These are phyloP conservation scores for Empidonax alnorum DNA, from an alignment of 2,113 vertebrate species.

Conservation along the genomic window DNA sequence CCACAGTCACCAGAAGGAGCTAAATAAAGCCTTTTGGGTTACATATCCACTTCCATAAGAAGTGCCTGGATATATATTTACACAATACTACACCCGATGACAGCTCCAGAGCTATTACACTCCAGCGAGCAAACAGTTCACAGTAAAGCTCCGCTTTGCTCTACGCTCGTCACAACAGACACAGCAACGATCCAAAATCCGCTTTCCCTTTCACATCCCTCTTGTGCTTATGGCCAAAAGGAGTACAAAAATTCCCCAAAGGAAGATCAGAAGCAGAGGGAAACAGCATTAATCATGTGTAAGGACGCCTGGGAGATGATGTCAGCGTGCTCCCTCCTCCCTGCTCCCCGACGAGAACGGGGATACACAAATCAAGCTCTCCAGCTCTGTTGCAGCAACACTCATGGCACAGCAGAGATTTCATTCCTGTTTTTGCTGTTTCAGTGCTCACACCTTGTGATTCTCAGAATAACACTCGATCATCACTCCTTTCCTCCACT, in stretches of 20 bases:
- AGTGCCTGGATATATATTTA: neutral
- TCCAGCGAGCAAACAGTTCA: neutral
- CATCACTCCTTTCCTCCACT: neutral
- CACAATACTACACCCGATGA: neutral
- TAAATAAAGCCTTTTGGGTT: neutral
- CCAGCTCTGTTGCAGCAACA: accelerated
- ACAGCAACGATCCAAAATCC: neutral
- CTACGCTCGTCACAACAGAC: neutral
- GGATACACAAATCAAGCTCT: neutral
- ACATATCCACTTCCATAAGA: neutral
- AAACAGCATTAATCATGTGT: neutral
- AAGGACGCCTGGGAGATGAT: neutral
- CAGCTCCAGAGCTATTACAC: slow-evolving; percentile 1
- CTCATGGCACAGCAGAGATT: neutral
- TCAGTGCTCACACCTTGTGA: neutral
- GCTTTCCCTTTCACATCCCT: neutral
- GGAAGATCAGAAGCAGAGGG: neutral
- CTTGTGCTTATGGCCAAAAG: neutral
- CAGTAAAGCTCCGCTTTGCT: accelerated
- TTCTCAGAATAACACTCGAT: neutral
- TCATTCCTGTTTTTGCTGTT: neutral
- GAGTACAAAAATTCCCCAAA: neutral
- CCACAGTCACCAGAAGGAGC: neutral
- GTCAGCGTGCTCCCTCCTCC: neutral
- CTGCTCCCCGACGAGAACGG: accelerated